Base-by-base conservation (phyloP, 2,113 vertebrate genomes). In the Saguinus imperator region DNA sequence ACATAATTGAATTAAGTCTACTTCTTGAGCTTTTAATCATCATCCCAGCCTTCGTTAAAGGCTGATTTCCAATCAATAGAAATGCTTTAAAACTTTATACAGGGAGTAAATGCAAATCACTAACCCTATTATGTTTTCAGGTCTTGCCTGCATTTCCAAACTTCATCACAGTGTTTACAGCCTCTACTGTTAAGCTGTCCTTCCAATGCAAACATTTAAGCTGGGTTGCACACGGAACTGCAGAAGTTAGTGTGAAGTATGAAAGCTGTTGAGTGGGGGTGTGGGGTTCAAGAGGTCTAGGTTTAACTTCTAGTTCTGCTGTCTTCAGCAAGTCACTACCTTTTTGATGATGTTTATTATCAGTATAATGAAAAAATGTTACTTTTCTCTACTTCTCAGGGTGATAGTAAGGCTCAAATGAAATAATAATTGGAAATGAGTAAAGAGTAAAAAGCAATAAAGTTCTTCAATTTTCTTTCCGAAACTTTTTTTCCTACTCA, bases 1-100 rank as follows among this genome's bases (percentile, higher is more conserved):
- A 91, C 48, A 92, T 83, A 29, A 75, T n/a, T 89, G 92, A 91
- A 52, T 75, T 66, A 94, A 91, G 87, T 55, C 48, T 55, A 73
- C 43, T 43, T 50, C 32, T 89, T 86, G 52, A 92, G 45, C 27
- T 87, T 87, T 80, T 82, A 92, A 48, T 64, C 37, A 73, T 57
- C 66, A 87, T n/a, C 48, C 21, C 37, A 87, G 91, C 25, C 25
- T 79, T 83, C 61, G 81, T 80, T 72, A 89, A 61, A 52, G 57
- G 48, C 45, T 92, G 12, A 90, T 20, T 91, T 52, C 50, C 57
- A 57, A 52, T n/a, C 29, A 72, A 87, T 29, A 72, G n/a, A 21
- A 88, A 92, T 68, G 32, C 35, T 88, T 90, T 61, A 87, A 75
- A 90, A 58, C 3, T 73, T 85, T 80, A 80, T 35, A 25, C 20